Evolutionary conservation across 2,888 invertebrate genomes (phyloP).

Genomic region (Drosophila monieri): DNA sequence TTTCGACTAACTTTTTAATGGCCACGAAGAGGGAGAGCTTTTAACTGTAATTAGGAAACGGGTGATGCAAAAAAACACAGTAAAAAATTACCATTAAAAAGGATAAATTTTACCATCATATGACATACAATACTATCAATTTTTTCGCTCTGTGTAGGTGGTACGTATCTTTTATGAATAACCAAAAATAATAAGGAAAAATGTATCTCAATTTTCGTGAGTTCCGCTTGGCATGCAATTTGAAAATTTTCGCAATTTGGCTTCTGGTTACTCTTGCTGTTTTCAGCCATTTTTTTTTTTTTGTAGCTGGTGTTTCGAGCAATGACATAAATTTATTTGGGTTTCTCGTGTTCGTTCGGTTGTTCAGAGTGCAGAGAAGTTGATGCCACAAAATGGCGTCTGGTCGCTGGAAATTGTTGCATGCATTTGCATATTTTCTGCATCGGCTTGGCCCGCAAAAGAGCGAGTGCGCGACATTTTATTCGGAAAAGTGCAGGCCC

Average conservation of each 20-base stretch:
- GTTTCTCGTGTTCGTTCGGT: constrained; percentile 51
- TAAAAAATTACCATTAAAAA: neutral
- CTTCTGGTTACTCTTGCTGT: constrained; percentile 31
- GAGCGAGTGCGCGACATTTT: constrained; percentile 67
- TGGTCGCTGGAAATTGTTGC: constrained; percentile 44
- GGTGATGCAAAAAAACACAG: constrained; percentile 23
- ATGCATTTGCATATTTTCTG: constrained; percentile 69
- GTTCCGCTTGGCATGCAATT: constrained; percentile 50
- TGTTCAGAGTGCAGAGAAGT: constrained; percentile 27
- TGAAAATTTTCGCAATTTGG: constrained; percentile 40
- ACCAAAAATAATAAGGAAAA: constrained; percentile 36
- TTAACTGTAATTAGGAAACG: constrained; percentile 49
- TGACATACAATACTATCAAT: neutral
- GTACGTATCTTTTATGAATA: constrained; percentile 9
- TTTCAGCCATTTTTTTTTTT: constrained; percentile 13
- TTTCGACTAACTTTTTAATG: constrained; percentile 56
- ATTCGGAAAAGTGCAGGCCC: constrained; percentile 55
- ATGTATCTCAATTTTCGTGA: constrained; percentile 48
- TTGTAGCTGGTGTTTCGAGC: constrained; percentile 29
- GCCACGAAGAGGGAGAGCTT: constrained; percentile 47
- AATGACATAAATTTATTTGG: constrained; percentile 66
- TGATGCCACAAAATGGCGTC: constrained; percentile 54
- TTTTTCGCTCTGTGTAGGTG: constrained; percentile 4
- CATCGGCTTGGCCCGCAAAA: constrained; percentile 51
- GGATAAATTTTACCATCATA: neutral